phyloP scores from a whole-genome alignment of 2,888 invertebrate species.

The Apamea monoglypha region DNA sequence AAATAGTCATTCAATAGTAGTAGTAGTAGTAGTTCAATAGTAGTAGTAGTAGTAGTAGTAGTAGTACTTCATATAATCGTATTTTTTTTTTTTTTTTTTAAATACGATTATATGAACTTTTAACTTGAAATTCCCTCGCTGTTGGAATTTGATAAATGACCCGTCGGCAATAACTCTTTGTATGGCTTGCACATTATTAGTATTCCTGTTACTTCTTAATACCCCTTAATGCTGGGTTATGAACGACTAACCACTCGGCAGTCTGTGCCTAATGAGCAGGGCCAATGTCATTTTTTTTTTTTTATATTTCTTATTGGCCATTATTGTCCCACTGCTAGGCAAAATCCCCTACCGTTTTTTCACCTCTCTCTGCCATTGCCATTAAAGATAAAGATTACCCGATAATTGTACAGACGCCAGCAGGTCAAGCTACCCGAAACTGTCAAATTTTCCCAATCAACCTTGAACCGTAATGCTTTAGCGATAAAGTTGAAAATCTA shows the following conservation, averaged over 20 bases:
- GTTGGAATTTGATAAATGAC: neutral
- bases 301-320: neutral
- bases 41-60: no score
- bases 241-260: neutral
- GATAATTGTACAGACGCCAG: no score
- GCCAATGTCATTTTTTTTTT: neutral
- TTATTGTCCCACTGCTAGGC: neutral
- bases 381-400: neutral
- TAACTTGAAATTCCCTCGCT: neutral
- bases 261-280: neutral
- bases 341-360: neutral
- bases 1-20: no score
- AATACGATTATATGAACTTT: no score
- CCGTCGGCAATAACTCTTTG: neutral
- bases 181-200: neutral
- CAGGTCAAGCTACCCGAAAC: no score
- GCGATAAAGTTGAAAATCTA: no score
- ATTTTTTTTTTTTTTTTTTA: no score
- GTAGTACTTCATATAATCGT: no score
- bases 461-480: no score
- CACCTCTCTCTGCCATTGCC: neutral
- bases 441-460: no score
- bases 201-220: neutral
- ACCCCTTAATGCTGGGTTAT: no score
- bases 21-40: no score